A percentile compares a stretch with the other conserved stretches of the same genome.
Evolutionary conservation across 2,113 vertebrate species (phyloP).

Genomic region (Bombycilla garrulus): DNA sequence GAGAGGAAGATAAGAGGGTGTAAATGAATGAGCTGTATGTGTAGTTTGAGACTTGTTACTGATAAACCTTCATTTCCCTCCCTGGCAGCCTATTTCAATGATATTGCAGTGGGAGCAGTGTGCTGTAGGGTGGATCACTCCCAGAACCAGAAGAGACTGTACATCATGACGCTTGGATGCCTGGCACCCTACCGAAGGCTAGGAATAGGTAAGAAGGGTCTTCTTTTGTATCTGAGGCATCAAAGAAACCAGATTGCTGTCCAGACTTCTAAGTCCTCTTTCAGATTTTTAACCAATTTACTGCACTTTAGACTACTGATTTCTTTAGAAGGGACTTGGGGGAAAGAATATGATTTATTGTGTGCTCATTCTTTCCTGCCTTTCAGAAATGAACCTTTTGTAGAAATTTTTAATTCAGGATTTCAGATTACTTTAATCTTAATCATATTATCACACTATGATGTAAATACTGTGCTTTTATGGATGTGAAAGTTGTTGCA

Average conservation of each 20-base stretch:
- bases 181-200: conserved; percentile 97
- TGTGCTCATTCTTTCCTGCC: neutral
- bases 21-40: neutral
- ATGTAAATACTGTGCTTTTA: neutral
- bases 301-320: neutral
- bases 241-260: neutral
- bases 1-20: neutral
- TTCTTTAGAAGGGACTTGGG: neutral
- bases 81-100: conserved; percentile 95
- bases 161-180: conserved; percentile 99
- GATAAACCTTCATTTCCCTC: conserved; percentile 5
- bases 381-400: neutral
- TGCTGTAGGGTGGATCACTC: conserved; percentile 99
- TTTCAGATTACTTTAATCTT: neutral
- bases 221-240: neutral
- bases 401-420: neutral
- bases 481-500: neutral
- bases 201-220: conserved; percentile 89
- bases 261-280: neutral
- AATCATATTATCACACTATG: neutral
- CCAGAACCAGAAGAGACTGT: conserved; percentile 98
- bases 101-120: conserved; percentile 97
- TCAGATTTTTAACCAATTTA: neutral
- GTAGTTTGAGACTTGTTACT: neutral
- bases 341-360: neutral